Evolutionary conservation across 2,888 invertebrate genomes (phyloP).

Genomic region (Trichopria drosophilae): DNA sequence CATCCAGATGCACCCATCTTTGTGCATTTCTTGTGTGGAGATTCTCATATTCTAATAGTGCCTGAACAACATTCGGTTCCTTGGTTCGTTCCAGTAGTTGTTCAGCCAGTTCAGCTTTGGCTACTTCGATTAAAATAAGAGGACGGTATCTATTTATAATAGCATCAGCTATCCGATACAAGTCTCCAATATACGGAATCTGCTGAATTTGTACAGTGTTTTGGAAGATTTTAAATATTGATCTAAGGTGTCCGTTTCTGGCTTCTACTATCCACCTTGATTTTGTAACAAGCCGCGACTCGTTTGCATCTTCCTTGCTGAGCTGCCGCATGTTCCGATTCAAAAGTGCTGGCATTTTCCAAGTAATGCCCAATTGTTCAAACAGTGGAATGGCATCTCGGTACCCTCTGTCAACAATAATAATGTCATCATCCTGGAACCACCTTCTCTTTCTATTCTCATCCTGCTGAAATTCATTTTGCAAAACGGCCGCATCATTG

Average conservation of each 20-base stretch:
- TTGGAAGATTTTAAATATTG: too few relatives aligned
- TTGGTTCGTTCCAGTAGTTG: slow-evolving; percentile 4
- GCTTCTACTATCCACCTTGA: too few relatives aligned
- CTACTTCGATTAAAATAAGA: slow-evolving; percentile 13
- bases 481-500: slow-evolving; percentile 17
- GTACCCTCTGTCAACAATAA: slow-evolving; percentile 12
- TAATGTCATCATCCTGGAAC: slow-evolving; percentile 10
- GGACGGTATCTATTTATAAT: too few relatives aligned
- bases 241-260: too few relatives aligned
- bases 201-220: too few relatives aligned
- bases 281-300: too few relatives aligned
- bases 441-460: slow-evolving; percentile 5
- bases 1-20: background rate
- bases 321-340: slow-evolving; percentile 4
- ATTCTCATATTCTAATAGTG: slow-evolving; percentile 17
- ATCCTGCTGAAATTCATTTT: slow-evolving; percentile 8
- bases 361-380: background rate
- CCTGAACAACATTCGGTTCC: slow-evolving; percentile 13
- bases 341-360: slow-evolving; percentile 9
- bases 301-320: slow-evolving; percentile 12
- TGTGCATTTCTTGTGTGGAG: too few relatives aligned
- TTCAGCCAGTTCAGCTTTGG: slow-evolving; percentile 1
- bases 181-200: too few relatives aligned
- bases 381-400: slow-evolving; percentile 3
- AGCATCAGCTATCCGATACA: too few relatives aligned